Base-by-base conservation (phyloP, 2,113 vertebrate genomes). In the Apus apus region DNA sequence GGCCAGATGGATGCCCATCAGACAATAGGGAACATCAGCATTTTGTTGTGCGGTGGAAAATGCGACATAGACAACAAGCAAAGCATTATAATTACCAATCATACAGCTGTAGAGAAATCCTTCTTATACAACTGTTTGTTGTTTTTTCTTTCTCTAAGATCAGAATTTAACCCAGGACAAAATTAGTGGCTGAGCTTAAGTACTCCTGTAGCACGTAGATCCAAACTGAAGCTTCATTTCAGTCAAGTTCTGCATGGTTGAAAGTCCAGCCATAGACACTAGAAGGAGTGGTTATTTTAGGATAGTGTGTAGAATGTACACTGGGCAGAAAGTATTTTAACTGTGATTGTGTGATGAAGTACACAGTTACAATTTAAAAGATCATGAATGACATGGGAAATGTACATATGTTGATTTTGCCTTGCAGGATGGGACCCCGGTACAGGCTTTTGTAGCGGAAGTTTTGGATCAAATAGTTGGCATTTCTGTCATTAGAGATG, bases 371-470 rank as follows among this genome's bases (percentile, higher is more conserved):
- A 5, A 27, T 68, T 50, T 51, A 20, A 73, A 32, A 46, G 27
- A 22, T 57, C 45, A 27, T 13, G 48, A 8, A 11, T 64, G 65
- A 68, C 61, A 29, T 11, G 23, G 15, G 34, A 77, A 54, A 56
- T 16, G 2, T 85, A 23, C 30, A 6, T 66, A 12, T 90, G 45
- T 84, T 89, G 54, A 45, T 76, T 89, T 96, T 97, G 46, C 54
- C 78, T 97, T 94, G 48, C 97, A 99, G 99, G 98, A 98, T 19
- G 98, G 98, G 27, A 98, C 97, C 23, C 94, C 94, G 34, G 74
- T 99, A 54, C 98, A 99, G 95, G 98, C 97, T 70, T 99, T 99
- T 32, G 92, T 99, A 72, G 98, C 98, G 29, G 97, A 98, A 96
- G 98, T 98, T 89, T 83, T 97, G 32, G 45, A 94, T 46, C 98